Conservation (phyloP, 1,140 invertebrate genomes). For the Aphis craccivora region DNA sequence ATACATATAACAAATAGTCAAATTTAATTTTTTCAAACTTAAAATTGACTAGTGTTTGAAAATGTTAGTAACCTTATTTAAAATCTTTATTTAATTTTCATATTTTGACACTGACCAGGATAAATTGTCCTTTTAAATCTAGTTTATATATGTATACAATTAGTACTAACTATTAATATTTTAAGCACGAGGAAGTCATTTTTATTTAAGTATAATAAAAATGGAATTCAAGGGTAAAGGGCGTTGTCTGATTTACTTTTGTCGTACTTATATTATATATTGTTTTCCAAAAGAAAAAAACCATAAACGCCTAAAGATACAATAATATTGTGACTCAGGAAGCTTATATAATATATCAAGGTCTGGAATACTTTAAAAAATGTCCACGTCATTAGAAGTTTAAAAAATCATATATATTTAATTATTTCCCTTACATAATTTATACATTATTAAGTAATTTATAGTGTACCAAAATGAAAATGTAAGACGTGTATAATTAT, state of each 20-base stretch:
- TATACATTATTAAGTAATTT: not conserved
- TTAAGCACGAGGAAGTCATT: not conserved
- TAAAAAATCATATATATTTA: not conserved
- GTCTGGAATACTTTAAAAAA: not conserved
- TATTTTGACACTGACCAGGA: not conserved
- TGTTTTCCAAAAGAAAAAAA: constrained; percentile 11
- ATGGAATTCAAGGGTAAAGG: constrained; percentile 30
- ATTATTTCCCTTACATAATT: constrained; percentile 29
- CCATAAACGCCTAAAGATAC: not conserved
- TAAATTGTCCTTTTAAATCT: not conserved
- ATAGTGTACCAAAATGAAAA: not conserved
- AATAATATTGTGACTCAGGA: constrained; percentile 18
- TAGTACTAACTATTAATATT: not conserved
- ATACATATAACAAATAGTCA: not conserved
- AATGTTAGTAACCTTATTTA: not conserved
- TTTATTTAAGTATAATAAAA: constrained; percentile 6
- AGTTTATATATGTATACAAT: not conserved
- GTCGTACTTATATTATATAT: not conserved
- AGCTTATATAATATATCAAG: not conserved
- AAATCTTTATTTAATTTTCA: not conserved
- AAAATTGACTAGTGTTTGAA: too few relatives aligned
- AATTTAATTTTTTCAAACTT: not conserved
- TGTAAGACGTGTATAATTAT: not conserved
- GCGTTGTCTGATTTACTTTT: constrained; percentile 7
- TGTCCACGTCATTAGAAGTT: not conserved